Evolutionary conservation across 2,797 vertebrate genomes (phyloP).

Genomic region (Mormyrus hasselquistii): DNA sequence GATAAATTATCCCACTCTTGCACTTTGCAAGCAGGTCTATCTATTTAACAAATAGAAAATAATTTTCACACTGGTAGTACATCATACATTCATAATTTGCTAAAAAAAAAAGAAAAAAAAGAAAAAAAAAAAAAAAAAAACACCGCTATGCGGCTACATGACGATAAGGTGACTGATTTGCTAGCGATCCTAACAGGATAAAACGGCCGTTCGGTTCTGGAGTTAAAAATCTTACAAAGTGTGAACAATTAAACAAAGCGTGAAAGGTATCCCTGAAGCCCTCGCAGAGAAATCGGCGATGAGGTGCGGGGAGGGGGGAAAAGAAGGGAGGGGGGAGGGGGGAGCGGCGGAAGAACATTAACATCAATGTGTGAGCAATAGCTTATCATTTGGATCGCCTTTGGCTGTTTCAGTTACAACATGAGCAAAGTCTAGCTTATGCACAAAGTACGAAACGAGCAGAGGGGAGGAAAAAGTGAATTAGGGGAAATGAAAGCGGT

Average conservation of each 20-base stretch:
- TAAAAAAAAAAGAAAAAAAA: background rate
- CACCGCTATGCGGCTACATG: background rate
- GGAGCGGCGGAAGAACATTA: conserved; percentile 52
- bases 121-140: background rate
- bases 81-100: background rate
- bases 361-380: conserved; percentile 67
- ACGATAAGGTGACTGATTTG: background rate
- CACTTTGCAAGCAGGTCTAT: background rate
- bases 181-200: background rate
- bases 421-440: conserved; percentile 42
- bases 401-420: conserved; percentile 73
- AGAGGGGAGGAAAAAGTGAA: conserved; percentile 58
- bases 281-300: background rate
- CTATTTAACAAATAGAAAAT: no score
- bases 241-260: background rate
- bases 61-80: background rate
- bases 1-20: background rate
- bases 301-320: background rate
- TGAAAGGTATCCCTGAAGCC: background rate
- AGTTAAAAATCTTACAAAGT: background rate
- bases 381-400: conserved; percentile 70
- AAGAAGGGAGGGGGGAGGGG: background rate
- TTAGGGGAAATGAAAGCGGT: conserved; percentile 63
- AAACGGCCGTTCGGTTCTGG: background rate
- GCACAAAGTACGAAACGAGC: conserved; percentile 31